phyloP scores from a whole-genome alignment of 1,140 invertebrate genomes.

The Sitobion miscanthi region DNA sequence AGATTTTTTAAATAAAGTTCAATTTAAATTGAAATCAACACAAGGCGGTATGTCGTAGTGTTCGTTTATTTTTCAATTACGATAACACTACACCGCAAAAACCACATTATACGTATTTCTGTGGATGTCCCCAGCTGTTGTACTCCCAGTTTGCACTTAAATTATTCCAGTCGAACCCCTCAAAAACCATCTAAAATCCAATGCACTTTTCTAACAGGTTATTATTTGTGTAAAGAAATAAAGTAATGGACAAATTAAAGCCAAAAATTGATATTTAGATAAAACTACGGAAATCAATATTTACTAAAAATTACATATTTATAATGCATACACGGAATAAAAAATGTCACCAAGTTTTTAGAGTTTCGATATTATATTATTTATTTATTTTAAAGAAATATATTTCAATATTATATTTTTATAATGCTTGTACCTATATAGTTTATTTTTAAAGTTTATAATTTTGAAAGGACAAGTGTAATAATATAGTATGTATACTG shows the following conservation, averaged over 20 bases:
- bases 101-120: conserved; percentile 1
- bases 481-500: too few relatives aligned
- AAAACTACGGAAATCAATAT: not conserved
- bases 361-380: not conserved
- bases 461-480: not conserved
- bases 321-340: not conserved
- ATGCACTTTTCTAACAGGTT: conserved; percentile 3
- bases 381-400: not conserved
- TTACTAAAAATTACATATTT: not conserved
- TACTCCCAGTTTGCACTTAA: not conserved
- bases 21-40: conserved; percentile 22
- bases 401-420: not conserved
- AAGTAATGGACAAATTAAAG: not conserved
- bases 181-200: not conserved
- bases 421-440: too few relatives aligned
- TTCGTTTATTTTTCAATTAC: conserved; percentile 43
- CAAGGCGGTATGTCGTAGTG: not conserved
- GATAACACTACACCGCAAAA: not conserved
- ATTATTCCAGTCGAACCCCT: conserved; percentile 13
- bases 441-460: not conserved
- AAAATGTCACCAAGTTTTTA: not conserved
- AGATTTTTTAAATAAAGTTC: conserved; percentile 5
- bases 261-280: not conserved
- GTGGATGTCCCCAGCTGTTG: not conserved
- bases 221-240: not conserved